A percentile compares a stretch with the other conserved stretches of the same genome.
Evolutionary conservation across 30 jellyfish, hydroid and myxozoan genomes (phyloP).

Genomic region (Cassiopea xamachana): DNA sequence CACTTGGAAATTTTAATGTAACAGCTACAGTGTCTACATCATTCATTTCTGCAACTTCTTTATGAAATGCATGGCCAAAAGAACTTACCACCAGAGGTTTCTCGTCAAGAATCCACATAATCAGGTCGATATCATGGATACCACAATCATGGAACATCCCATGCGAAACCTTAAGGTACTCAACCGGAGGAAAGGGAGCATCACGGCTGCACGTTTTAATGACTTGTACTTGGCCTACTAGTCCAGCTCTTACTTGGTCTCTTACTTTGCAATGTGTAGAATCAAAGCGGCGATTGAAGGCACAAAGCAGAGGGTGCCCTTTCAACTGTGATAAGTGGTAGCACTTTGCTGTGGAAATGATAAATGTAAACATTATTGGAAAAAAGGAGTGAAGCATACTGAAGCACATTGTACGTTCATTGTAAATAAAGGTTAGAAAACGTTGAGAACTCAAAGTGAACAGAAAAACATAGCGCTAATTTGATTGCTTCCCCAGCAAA

Average conservation of each 20-base stretch:
- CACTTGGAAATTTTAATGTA: slow-evolving; percentile 90
- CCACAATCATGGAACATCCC: slow-evolving; percentile 98
- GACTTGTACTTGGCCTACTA: slow-evolving; percentile 86
- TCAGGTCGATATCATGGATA: slow-evolving; percentile 92
- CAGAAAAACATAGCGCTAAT: no score
- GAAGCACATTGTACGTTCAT: no score
- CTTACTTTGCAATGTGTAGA: slow-evolving; percentile 81
- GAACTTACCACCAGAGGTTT: slow-evolving; percentile 78
- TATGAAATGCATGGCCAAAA: slow-evolving; percentile 85
- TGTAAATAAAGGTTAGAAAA: no score
- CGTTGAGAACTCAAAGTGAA: no score
- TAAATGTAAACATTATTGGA: no score
- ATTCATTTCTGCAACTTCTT: slow-evolving; percentile 65
- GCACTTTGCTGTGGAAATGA: slow-evolving; percentile 61
- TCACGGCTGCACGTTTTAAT: slow-evolving; percentile 94
- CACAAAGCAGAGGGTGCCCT: slow-evolving; percentile 88
- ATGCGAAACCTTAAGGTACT: slow-evolving; percentile 84
- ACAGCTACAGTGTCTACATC: slow-evolving; percentile 95
- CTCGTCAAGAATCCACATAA: slow-evolving; percentile 88
- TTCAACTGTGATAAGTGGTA: slow-evolving; percentile 80
- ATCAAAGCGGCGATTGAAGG: slow-evolving; percentile 99
- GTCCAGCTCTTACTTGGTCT: slow-evolving; percentile 83
- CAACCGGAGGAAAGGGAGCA: slow-evolving; percentile 92
- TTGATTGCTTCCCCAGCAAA: no score
- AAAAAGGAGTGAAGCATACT: background rate